Evolutionary conservation across 64 coral and sea anemone species (phyloP).

Genomic region (Trachythela sp.): DNA sequence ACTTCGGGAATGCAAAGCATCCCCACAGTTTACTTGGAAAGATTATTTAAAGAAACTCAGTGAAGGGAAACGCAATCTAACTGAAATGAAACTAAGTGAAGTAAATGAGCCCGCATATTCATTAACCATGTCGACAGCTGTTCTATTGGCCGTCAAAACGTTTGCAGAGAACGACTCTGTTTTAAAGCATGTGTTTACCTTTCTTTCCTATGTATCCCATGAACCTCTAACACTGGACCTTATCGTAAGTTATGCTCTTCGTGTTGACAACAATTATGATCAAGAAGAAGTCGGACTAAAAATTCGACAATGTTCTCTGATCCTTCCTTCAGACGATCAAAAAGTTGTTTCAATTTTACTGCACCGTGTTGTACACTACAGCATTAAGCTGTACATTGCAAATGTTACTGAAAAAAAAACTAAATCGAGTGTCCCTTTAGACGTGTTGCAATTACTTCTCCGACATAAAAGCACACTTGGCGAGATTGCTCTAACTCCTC

Average conservation of each 20-base stretch:
- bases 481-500: too few relatives aligned
- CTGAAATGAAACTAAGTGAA: background rate
- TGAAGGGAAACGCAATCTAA: background rate
- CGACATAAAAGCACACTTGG: too few relatives aligned
- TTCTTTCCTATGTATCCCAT: background rate
- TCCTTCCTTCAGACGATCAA: background rate
- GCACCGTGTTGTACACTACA: slow-evolving; percentile 8
- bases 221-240: background rate
- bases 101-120: background rate
- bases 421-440: background rate
- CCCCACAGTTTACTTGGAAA: background rate
- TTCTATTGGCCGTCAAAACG: background rate
- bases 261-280: background rate
- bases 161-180: background rate
- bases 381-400: too few relatives aligned
- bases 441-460: background rate
- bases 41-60: background rate
- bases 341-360: background rate
- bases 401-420: too few relatives aligned
- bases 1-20: background rate
- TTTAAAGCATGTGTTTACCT: background rate
- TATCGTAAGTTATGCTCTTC: background rate
- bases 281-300: background rate
- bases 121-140: background rate
- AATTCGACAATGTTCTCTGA: background rate